Conservation (phyloP, 2,888 invertebrate genomes). For the Suillia variegata region DNA sequence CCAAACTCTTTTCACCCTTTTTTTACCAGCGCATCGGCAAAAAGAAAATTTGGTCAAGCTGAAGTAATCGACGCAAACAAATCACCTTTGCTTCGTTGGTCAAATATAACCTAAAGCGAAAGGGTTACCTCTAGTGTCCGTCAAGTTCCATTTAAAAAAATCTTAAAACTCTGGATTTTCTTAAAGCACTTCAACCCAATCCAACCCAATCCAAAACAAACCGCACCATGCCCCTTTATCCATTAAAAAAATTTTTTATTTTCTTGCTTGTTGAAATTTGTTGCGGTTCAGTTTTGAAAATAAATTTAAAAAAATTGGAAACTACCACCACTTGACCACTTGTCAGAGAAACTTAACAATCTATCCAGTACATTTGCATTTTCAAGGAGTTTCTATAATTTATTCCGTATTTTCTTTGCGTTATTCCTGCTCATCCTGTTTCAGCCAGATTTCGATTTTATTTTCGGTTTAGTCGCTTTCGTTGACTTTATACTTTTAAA, state of each 20-base stretch:
- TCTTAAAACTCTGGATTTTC: too few species aligned
- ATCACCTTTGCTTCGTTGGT: conserved; percentile 10
- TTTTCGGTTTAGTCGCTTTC: not conserved
- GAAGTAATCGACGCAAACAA: conserved; percentile 8
- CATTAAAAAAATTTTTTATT: too few species aligned
- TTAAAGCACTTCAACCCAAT: too few species aligned
- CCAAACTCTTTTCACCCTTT: not conserved
- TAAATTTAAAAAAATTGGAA: not conserved
- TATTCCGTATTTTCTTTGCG: not conserved
- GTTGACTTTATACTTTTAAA: conserved; percentile 26
- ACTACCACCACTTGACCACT: conserved; percentile 30
- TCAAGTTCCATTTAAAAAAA: too few species aligned
- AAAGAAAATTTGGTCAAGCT: conserved; percentile 7
- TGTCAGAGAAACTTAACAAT: conserved; percentile 30
- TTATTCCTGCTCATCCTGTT: conserved; percentile 1
- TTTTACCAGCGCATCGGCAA: too few species aligned
- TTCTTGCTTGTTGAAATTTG: conserved; percentile 43
- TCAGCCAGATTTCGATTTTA: not conserved
- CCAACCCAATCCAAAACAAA: not conserved
- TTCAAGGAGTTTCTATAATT: not conserved
- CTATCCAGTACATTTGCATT: conserved; percentile 7
- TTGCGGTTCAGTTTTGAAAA: conserved; percentile 35
- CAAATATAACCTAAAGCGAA: not conserved
- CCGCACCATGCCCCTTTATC: not conserved
- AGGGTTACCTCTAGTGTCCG: not conserved